A percentile compares a stretch with the other conserved stretches of the same genome.
These are phyloP conservation scores for Drosophila siamana DNA, from an alignment of 2,888 invertebrate genomes.

Conservation along the genomic window DNA sequence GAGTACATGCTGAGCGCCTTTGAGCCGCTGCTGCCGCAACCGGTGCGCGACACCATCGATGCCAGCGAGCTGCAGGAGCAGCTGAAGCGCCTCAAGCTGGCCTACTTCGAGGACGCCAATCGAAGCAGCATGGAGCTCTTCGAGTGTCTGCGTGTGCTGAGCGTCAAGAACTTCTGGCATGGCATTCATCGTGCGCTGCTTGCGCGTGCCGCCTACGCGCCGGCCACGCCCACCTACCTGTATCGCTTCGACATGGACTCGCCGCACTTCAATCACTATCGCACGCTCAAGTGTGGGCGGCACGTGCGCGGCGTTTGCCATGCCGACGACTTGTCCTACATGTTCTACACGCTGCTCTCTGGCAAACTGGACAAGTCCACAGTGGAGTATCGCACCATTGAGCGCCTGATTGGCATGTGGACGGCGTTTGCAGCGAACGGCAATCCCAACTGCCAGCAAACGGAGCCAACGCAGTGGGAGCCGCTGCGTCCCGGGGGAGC, in stretches of 20 bases:
- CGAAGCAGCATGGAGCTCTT: constrained; percentile 60
- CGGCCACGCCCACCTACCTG: constrained; percentile 78
- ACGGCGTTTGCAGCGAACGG: constrained; percentile 81
- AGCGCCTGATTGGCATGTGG: constrained; percentile 83
- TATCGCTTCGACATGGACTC: constrained; percentile 85
- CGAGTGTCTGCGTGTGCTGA: constrained; percentile 65
- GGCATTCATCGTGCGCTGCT: constrained; percentile 83
- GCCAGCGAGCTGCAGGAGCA: constrained; percentile 54
- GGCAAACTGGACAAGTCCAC: constrained; percentile 61
- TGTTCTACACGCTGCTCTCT: constrained; percentile 77
- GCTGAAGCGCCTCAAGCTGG: constrained; percentile 57
- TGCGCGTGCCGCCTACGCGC: constrained; percentile 69
- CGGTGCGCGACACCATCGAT: constrained; percentile 66
- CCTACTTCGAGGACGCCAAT: constrained; percentile 68
- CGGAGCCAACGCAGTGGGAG: constrained; percentile 71
- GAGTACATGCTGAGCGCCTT: constrained; percentile 78
- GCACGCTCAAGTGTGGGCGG: constrained; percentile 75
- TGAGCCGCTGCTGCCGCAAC: constrained; percentile 80
- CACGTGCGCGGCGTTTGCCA: constrained; percentile 81
- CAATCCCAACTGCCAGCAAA: constrained; percentile 81
- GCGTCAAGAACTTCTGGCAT: constrained; percentile 83
- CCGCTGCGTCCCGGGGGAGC: constrained; percentile 62
- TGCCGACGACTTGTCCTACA: constrained; percentile 84
- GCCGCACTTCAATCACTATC: constrained; percentile 80
- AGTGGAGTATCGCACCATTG: constrained; percentile 81